These are phyloP conservation scores for Pomphorhynchus laevis DNA, from an alignment of 1,140 invertebrate species.

Conservation along the genomic window DNA sequence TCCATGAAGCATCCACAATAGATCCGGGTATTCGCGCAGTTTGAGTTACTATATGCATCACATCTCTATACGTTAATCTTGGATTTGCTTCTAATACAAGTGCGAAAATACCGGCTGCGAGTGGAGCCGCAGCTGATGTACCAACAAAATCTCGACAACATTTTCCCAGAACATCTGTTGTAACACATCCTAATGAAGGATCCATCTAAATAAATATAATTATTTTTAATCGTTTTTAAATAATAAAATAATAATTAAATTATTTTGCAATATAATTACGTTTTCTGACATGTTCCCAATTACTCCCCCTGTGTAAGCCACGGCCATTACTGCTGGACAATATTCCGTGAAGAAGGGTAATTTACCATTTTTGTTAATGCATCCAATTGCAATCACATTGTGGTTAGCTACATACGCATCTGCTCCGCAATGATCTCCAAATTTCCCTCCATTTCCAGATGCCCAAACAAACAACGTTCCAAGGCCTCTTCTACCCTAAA, in stretches of 20 bases:
- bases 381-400: conserved; percentile 19
- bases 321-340: conserved; percentile 20
- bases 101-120: conserved; percentile 26
- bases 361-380: conserved; percentile 16
- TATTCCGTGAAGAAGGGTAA: conserved; percentile 19
- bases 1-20: conserved; percentile 21
- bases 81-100: conserved; percentile 26
- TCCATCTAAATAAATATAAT: conserved; percentile 11
- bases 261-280: not conserved
- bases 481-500: conserved; percentile 18
- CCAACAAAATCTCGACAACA: conserved; percentile 21
- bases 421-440: conserved; percentile 19
- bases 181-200: conserved; percentile 10
- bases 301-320: conserved; percentile 19
- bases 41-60: conserved; percentile 23
- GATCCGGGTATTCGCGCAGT: conserved; percentile 20
- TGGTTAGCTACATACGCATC: conserved; percentile 22
- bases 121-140: conserved; percentile 26
- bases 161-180: conserved; percentile 18
- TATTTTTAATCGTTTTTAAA: not conserved
- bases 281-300: conserved; percentile 13
- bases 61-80: conserved; percentile 23
- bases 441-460: conserved; percentile 21
- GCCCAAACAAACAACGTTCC: conserved; percentile 23
- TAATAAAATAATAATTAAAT: not conserved